Evolutionary conservation across 1,140 invertebrate genomes (phyloP), one percentile per base, ranked within the genome.

Genomic region (Drosophila pruinosa): DNA sequence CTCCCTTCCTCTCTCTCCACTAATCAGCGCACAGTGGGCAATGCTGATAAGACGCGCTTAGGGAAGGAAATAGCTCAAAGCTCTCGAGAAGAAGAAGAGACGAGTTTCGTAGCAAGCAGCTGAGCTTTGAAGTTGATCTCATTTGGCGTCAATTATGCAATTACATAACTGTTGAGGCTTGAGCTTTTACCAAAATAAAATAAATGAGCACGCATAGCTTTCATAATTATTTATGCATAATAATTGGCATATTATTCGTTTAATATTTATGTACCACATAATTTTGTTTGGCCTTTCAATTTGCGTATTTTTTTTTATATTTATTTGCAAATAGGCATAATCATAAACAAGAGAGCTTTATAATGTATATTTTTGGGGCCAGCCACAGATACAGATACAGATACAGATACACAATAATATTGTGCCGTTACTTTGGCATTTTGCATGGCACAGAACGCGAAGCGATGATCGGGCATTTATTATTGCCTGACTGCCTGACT

Each of bases 391-490:
- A 47, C 28, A 65, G 26, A 8, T 47, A 58, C 41, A 59, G 17
- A 31, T 24, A 52, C 19, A 59, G 8, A 31, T 43, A 31, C 19
- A 45, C 2, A 26, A 34, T 50, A 26, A 34, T 50, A 63, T 39
- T 39, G 61, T 65, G 56, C 68, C 68, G 68, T 71, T 71, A 65
- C 52, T 57, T 64, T 68, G 64, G 64, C 64, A 68, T 71, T 71
- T 71, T 31, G 61, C 38, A 34, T 14, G 12, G 15, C 56, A 45
- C n/a, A 39, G 36, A 68, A 61, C 56, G 45, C 36, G 22, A 10
- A 8, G 41, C 22, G 41, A 54, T 64, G 50, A 70, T 70, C 61
- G 26, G 15, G 34, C 61, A 57, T 38, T 70, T 54, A 48, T 67
- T 48, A n/a, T 15, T 41, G n/a, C 19, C 15, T 58, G 22, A 17